Evolutionary conservation across 2,113 vertebrate species (phyloP), one percentile per base, ranked within the genome.

Genomic region (Boleophthalmus pectinirostris): DNA sequence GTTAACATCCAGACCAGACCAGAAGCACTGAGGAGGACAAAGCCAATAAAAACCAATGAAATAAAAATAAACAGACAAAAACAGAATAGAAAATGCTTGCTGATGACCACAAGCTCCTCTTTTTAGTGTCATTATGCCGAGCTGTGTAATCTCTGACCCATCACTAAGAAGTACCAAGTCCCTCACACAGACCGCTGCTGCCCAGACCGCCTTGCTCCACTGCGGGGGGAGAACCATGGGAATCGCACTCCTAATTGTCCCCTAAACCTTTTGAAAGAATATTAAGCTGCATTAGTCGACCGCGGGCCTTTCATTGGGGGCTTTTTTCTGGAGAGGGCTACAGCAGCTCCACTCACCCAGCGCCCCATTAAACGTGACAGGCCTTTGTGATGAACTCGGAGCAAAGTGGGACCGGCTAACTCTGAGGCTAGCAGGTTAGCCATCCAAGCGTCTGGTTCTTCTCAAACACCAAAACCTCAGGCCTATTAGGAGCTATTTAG

Each of bases 251-350:
- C 91, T 94, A 93, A 94, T 94, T 94, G 93, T 92, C 87, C 91
- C 89, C 79, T 72, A n/a, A 81, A 82, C 78, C 87, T 89, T 93
- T 93, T 93, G 89, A 92, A 93, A 93, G 89, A 93, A 93, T 91
- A 94, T 94, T 93, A 93, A 93, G 91, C 92, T 90, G 93, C 90
- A 91, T 94, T 94, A 93, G 91, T 86, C 86, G 89, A 91, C 90
- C 86, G 81, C 85, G 84, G 87, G 89, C 86, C 84, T 92, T 93
- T 93, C 91, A 92, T 92, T 74, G 45, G 54, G 74, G 83, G 76
- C 89, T 90, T 90, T 90, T 89, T 89, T 92, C 85, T 83, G 70
- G 85, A 87, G 85, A 82, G 85, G 81, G 79, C 90, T 85, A 82
- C 87, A 87, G 91, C 88, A 73, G 88, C 58, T 82, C 90, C 91